Base-by-base conservation (phyloP, 2,888 invertebrate species). In the Acrocyrtus sp. region DNA sequence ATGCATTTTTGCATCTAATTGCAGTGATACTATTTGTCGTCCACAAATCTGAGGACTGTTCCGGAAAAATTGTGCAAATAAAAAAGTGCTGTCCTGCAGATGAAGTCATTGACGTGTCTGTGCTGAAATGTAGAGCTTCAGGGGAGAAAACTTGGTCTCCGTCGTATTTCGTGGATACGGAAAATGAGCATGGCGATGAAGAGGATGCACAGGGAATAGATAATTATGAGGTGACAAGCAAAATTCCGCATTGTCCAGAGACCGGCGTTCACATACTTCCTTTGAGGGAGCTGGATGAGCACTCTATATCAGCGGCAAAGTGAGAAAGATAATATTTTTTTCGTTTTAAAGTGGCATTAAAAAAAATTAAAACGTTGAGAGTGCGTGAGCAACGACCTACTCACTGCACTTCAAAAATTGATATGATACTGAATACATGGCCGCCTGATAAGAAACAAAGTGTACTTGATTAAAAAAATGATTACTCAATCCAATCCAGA, bases 261-360 rank as follows among this genome's bases (percentile, higher is more conserved):
- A 65, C 56, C 0, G 74, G 76, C 12, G 74, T 76, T 10, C 76
- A 76, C 47, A 63, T 76, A 0, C 53, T 76, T 6, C 76, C 76
- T 6, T 17, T 74, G 26, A 34, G 66, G 27, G 74, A 74, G 17
- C 4, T 76, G 27, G 57, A 62, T 3, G 53, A 67, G 17, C 63
- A 65, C 21, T 57, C 66, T 12, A 67, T 70, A 27, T 27, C 53
- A 17, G 66, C 73, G n/a, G 73, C 69, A 15, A 61, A 74, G 76
- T 76, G 63, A 57, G n/a, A n/a, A n/a, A n/a, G n/a, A n/a, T n/a
- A n/a, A n/a, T 27, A 10, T 63, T 27, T 2, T 34, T 39, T 51
- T 19, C 19, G 15, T 15, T 10, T 34, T 34, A 12, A 34, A 34
- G 6, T 34, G 39, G 15, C 39, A 34, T 34, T 6, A 34, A 34